Conservation (phyloP, 2,888 invertebrate species). For the Resseliella maxima region DNA sequence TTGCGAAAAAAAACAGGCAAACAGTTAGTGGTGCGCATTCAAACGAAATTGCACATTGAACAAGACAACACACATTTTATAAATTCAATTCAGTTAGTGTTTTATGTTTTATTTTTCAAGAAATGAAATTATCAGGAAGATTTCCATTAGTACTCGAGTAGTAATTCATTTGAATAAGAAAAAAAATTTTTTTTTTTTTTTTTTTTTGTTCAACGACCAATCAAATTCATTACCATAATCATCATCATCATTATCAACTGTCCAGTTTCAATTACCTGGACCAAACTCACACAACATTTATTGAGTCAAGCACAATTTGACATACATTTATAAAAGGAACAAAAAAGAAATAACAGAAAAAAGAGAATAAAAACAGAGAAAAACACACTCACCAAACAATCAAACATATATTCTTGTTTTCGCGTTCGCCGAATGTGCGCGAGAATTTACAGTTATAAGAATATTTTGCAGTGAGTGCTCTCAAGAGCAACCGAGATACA, state of each 20-base stretch:
- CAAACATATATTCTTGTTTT: slow-evolving; percentile 8
- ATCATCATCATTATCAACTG: no score
- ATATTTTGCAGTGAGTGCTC: slow-evolving; percentile 23
- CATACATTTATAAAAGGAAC: slow-evolving; percentile 19
- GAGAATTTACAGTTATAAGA: slow-evolving; percentile 32
- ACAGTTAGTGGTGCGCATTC: slow-evolving; percentile 45
- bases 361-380: neutral
- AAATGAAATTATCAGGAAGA: neutral
- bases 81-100: neutral
- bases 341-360: no score
- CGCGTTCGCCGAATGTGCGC: slow-evolving; percentile 47
- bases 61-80: slow-evolving; percentile 20
- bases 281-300: neutral
- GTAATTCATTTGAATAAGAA: neutral
- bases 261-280: neutral
- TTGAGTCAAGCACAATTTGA: neutral
- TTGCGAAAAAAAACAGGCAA: slow-evolving; percentile 36
- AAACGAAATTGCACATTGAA: slow-evolving; percentile 45
- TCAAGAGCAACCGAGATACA: neutral
- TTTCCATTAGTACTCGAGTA: no score
- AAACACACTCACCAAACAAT: neutral
- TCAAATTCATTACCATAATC: no score
- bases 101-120: neutral
- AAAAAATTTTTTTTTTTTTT: neutral
- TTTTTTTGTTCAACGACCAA: neutral